phyloP scores from a whole-genome alignment of 2,113 vertebrate genomes.

The Loxodonta africana region DNA sequence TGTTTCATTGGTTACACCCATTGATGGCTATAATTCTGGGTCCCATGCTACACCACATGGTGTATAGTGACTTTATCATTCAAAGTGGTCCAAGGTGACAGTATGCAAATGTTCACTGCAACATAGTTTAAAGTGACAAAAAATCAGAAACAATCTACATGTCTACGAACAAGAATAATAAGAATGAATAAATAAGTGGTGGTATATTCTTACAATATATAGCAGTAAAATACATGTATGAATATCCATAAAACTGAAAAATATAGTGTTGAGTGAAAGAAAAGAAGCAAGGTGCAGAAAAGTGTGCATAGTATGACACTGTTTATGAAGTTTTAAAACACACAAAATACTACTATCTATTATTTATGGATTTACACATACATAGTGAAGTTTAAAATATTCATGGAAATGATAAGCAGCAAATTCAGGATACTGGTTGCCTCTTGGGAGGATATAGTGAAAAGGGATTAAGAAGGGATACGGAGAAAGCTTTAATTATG shows the following conservation, averaged over 20 bases:
- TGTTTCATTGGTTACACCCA: background rate
- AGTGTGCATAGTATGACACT: background rate
- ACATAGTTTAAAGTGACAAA: background rate
- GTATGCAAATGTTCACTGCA: background rate
- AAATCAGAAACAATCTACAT: background rate
- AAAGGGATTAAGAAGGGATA: background rate
- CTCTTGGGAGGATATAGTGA: slow-evolving; percentile 27
- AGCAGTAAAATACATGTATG: slow-evolving; percentile 37
- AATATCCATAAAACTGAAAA: slow-evolving; percentile 54
- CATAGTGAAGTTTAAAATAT: slow-evolving; percentile 56
- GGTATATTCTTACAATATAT: background rate
- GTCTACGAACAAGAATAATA: background rate
- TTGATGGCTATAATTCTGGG: background rate
- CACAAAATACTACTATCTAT: slow-evolving; percentile 19
- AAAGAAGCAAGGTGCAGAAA: slow-evolving; percentile 29
- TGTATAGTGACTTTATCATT: background rate
- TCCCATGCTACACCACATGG: background rate
- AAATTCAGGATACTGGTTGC: slow-evolving; percentile 20
- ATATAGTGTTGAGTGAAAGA: background rate
- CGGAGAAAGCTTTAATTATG: background rate
- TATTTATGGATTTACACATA: slow-evolving; percentile 27
- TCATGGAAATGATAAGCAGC: slow-evolving; percentile 10
- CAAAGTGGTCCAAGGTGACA: background rate
- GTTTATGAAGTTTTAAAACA: slow-evolving; percentile 55
- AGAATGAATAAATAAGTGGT: background rate